Base-by-base conservation (phyloP, 2,888 invertebrate genomes). In the Noctuana brunneofusca region DNA sequence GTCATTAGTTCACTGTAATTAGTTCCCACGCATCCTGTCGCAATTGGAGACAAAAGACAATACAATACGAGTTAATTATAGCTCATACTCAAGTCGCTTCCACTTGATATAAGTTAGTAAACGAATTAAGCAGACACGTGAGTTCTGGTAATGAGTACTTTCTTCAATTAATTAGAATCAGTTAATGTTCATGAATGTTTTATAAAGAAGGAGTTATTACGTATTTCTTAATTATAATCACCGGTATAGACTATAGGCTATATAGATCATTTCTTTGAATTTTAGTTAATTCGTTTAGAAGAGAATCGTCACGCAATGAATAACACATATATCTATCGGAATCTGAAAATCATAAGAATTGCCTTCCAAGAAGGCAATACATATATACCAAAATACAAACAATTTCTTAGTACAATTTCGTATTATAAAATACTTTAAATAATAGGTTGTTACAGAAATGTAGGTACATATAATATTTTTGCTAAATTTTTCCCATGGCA, bases 1-100 rank as follows among this genome's bases (percentile, higher is more conserved):
- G 2, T 11, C 18, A 43, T 18, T 43, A 41, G 9, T 18, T n/a
- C 11, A 2, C n/a, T 27, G 38, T 62, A 62, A 62, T 62, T 62
- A 49, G 48, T 62, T 62, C 62, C 55, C 62, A 62, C 55, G 62
- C 38, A 62, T 55, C 49, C 55, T 41, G 35, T 12, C 46, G 46
- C 48, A 18, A 62, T 62, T 62, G 43, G 18, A 55, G 50, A 46
- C 50, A 27, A 60, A 54, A 54, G 60, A 54, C 55, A 53, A 53
- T 53, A 54, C 55, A 53, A 53, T 53, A 53, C 43, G 43, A 59
- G 55, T 32, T 62, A 62, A 62, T 62, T 62, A 54, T 55, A 55
- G 62, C 55, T 24, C 48, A 11, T 48, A 32, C 52, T 60, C 12
- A 53, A 43, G 41, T 32, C 14, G 53, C 18, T 16, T 48, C 46